Percentiles rank a stretch among this genome's conserved stretches.
Conservation (phyloP, 2,888 invertebrate species). For the Agrochola lychnidis region DNA sequence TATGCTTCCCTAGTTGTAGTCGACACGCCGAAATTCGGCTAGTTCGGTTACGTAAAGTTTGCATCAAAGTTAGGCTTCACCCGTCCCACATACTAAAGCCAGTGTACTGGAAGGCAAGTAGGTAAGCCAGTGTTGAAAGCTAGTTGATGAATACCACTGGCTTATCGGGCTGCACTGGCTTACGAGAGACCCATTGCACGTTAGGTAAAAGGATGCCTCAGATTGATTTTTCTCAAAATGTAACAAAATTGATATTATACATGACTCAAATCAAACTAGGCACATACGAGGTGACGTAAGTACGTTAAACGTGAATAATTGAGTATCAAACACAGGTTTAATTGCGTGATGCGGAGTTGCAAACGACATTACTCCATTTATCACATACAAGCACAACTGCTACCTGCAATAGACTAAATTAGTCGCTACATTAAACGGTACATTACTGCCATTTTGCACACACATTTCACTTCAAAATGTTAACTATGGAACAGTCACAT, state of each 20-base stretch:
- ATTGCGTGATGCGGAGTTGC: conserved; percentile 25
- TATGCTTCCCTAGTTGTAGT: too few relatives aligned
- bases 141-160: conserved; percentile 24
- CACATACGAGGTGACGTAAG: neutral
- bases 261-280: conserved; percentile 12
- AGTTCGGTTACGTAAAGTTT: conserved; percentile 28
- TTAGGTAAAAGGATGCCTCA: neutral
- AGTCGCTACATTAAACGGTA: conserved; percentile 16
- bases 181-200: neutral
- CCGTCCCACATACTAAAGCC: neutral
- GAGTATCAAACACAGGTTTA: conserved; percentile 35
- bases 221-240: conserved; percentile 4
- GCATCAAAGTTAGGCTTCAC: conserved; percentile 35
- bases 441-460: neutral
- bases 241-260: neutral
- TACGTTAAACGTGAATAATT: conserved; percentile 38
- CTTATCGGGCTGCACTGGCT: conserved; percentile 11
- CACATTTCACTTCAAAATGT: neutral
- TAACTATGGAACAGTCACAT: neutral
- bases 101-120: neutral
- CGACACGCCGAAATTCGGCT: too few relatives aligned
- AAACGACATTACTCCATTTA: conserved; percentile 38
- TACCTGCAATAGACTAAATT: conserved; percentile 21
- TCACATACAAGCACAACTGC: conserved; percentile 7
- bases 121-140: conserved; percentile 21